Percentiles rank a stretch among this genome's conserved stretches.
Conservation (phyloP, 2,888 invertebrate genomes). For the Amiota mariae region DNA sequence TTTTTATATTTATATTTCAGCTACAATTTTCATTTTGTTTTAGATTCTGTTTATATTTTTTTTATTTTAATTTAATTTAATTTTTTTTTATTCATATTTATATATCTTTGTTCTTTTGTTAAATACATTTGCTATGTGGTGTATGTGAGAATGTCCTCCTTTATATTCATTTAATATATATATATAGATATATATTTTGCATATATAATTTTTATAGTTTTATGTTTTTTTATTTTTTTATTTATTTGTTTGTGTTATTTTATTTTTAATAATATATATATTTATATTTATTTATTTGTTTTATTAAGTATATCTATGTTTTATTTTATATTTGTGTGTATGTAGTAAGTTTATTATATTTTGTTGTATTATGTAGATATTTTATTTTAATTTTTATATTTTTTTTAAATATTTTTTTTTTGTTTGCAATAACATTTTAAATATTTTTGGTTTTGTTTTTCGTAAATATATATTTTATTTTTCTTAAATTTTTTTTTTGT, state of each 20-base stretch:
- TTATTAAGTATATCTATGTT: slow-evolving; percentile 28
- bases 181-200: slow-evolving; percentile 37
- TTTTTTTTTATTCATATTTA: slow-evolving; percentile 28
- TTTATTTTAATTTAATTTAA: no score
- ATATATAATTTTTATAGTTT: slow-evolving; percentile 43
- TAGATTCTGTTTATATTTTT: slow-evolving; percentile 43
- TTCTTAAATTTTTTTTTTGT: background rate
- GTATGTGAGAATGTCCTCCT: slow-evolving; percentile 57
- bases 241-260: background rate
- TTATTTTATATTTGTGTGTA: slow-evolving; percentile 39
- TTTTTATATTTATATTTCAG: slow-evolving; percentile 41
- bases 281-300: slow-evolving; percentile 19
- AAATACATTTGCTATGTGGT: slow-evolving; percentile 43
- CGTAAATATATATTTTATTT: slow-evolving; percentile 19
- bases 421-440: background rate
- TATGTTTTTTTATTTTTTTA: slow-evolving; percentile 30
- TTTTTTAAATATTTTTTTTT: slow-evolving; percentile 3
- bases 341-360: slow-evolving; percentile 52
- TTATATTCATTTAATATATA: slow-evolving; percentile 45
- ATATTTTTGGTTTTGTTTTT: background rate
- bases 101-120: slow-evolving; percentile 42
- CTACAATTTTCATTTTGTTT: slow-evolving; percentile 45
- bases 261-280: no score
- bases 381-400: background rate
- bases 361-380: background rate